Evolutionary conservation across 1,140 invertebrate species (phyloP).

Genomic region (Euglossa dilemma): DNA sequence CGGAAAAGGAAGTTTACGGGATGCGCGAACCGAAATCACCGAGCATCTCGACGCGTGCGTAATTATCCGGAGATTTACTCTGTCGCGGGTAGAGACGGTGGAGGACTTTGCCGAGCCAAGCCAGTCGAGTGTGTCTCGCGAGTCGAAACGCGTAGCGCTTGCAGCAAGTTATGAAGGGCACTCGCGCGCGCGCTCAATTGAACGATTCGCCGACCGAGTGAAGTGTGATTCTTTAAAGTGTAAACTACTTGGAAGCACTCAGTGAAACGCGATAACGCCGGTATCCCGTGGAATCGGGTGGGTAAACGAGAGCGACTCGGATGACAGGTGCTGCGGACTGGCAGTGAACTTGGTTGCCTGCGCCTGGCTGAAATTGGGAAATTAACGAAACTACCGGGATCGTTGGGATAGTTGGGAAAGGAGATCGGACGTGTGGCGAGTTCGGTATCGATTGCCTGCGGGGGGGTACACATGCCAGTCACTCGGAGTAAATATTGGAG

Average conservation of each 20-base stretch:
- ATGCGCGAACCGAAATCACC: background rate
- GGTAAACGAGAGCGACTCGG: background rate
- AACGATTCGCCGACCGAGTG: slow-evolving; percentile 30
- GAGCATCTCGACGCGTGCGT: background rate
- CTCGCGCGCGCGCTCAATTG: slow-evolving; percentile 13
- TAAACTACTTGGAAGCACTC: slow-evolving; percentile 15
- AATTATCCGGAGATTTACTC: slow-evolving; percentile 10
- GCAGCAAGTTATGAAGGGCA: slow-evolving; percentile 8
- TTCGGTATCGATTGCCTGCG: slow-evolving; percentile 16
- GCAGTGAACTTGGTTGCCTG: background rate
- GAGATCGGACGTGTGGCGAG: background rate
- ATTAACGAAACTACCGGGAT: background rate
- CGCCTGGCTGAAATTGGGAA: background rate
- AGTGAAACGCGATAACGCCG: slow-evolving; percentile 31
- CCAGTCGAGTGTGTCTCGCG: slow-evolving; percentile 26
- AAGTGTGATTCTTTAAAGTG: slow-evolving; percentile 47
- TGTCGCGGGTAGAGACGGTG: background rate
- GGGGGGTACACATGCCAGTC: slow-evolving; percentile 23
- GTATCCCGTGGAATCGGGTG: background rate
- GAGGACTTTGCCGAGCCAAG: slow-evolving; percentile 8
- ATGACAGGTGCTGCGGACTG: background rate
- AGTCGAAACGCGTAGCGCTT: slow-evolving; percentile 10
- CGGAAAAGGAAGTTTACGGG: background rate
- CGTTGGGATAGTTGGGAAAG: background rate
- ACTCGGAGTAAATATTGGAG: slow-evolving; percentile 39